Evolutionary conservation across 2,113 vertebrate species (phyloP).

Genomic region (Sigmodon hispidus): DNA sequence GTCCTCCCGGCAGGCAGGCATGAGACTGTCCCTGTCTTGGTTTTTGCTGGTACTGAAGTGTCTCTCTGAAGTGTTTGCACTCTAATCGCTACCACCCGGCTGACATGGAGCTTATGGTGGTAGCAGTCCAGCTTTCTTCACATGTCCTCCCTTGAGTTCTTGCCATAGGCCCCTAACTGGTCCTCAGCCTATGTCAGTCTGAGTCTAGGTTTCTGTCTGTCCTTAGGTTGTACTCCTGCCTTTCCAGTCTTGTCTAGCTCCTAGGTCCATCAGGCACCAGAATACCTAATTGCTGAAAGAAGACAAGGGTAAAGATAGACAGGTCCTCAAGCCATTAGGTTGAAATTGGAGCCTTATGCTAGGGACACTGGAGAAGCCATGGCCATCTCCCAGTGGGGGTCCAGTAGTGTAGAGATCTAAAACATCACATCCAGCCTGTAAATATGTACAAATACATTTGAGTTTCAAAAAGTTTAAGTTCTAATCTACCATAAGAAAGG

Average conservation of each 20-base stretch:
- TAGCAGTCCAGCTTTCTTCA: not conserved
- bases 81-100: not conserved
- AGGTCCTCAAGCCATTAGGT: not conserved
- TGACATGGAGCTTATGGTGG: not conserved
- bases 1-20: not conserved
- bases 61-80: not conserved
- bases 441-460: not conserved
- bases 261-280: not conserved
- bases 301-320: not conserved
- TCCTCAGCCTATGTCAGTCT: not conserved
- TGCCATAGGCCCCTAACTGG: not conserved
- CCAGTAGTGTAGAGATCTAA: not conserved
- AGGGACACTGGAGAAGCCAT: not conserved
- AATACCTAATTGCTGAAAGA: not conserved
- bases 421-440: not conserved
- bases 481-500: not conserved
- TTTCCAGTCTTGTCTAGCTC: not conserved
- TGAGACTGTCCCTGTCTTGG: not conserved
- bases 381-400: not conserved
- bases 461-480: not conserved
- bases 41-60: not conserved
- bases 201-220: not conserved
- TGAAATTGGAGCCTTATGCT: not conserved
- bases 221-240: not conserved
- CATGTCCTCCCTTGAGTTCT: not conserved